A percentile compares a stretch with the other conserved stretches of the same genome.
These are phyloP conservation scores for Saccopteryx bilineata DNA, from an alignment of 2,113 vertebrate genomes.

Conservation along the genomic window DNA sequence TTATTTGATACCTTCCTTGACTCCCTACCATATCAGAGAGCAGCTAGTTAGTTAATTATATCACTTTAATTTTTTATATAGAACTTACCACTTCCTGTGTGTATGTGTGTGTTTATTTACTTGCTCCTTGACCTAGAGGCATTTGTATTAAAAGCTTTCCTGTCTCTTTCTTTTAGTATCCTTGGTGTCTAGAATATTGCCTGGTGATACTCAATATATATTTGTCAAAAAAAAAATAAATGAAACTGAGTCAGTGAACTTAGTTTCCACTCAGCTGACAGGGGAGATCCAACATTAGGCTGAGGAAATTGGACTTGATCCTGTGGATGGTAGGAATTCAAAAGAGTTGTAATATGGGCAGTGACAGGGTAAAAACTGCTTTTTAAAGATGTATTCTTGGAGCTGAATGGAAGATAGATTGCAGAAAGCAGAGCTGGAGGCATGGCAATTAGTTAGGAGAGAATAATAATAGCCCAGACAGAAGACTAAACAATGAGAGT, in stretches of 20 bases:
- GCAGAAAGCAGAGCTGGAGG: constrained; percentile 27
- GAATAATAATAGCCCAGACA: not conserved
- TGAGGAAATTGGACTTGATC: constrained; percentile 62
- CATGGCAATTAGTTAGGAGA: not conserved
- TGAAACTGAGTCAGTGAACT: constrained; percentile 47
- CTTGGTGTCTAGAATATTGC: constrained; percentile 29
- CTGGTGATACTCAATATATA: constrained; percentile 50
- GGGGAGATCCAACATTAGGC: constrained; percentile 1
- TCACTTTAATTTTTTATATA: not conserved
- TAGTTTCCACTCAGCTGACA: constrained; percentile 48
- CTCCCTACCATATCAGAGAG: not conserved
- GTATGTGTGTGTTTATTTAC: not conserved
- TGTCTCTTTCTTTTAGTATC: not conserved
- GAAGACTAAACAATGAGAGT: constrained; percentile 25
- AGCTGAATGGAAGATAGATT: constrained; percentile 11
- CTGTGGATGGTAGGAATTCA: not conserved
- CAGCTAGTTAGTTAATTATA: not conserved
- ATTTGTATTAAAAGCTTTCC: not conserved
- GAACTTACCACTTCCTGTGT: not conserved
- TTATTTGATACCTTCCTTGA: not conserved
- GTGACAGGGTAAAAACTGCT: not conserved
- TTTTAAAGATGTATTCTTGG: not conserved
- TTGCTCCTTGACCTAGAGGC: not conserved
- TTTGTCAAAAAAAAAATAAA: constrained; percentile 54
- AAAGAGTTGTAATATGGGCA: constrained; percentile 21